Evolutionary conservation across 1,140 invertebrate species (phyloP).

Genomic region (Diorhabda sublineata): DNA sequence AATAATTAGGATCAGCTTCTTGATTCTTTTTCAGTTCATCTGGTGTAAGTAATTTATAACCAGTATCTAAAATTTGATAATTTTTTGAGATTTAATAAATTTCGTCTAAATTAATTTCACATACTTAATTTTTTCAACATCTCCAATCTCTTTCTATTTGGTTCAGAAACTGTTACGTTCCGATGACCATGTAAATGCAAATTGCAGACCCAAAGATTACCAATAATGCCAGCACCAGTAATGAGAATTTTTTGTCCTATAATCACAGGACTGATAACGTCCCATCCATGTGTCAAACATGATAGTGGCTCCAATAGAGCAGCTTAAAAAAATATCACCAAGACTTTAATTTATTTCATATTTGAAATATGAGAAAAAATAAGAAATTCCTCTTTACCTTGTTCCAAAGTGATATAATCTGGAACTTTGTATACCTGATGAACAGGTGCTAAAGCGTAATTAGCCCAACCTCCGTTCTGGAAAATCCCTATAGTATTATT

Average conservation of each 20-base stretch:
- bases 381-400: constrained; percentile 46
- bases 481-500: constrained; percentile 63
- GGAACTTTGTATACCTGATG: constrained; percentile 56
- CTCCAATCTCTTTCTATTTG: constrained; percentile 53
- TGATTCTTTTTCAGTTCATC: constrained; percentile 52
- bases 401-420: constrained; percentile 51
- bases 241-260: constrained; percentile 61
- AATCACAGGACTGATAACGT: constrained; percentile 55
- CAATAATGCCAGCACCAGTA: constrained; percentile 67
- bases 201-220: constrained; percentile 61
- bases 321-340: constrained; percentile 42
- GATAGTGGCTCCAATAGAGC: constrained; percentile 63
- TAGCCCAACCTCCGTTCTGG: constrained; percentile 63
- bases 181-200: constrained; percentile 64
- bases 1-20: constrained; percentile 34
- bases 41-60: constrained; percentile 50
- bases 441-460: constrained; percentile 57
- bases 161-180: constrained; percentile 63
- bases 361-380: too few relatives aligned
- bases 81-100: not conserved
- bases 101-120: constrained; percentile 10
- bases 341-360: too few relatives aligned
- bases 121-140: constrained; percentile 57
- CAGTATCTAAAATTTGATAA: constrained; percentile 30
- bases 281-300: constrained; percentile 63